Evolutionary conservation across 2,113 vertebrate genomes (phyloP), one percentile per base, ranked within the genome.

Genomic region (Procavia capensis): DNA sequence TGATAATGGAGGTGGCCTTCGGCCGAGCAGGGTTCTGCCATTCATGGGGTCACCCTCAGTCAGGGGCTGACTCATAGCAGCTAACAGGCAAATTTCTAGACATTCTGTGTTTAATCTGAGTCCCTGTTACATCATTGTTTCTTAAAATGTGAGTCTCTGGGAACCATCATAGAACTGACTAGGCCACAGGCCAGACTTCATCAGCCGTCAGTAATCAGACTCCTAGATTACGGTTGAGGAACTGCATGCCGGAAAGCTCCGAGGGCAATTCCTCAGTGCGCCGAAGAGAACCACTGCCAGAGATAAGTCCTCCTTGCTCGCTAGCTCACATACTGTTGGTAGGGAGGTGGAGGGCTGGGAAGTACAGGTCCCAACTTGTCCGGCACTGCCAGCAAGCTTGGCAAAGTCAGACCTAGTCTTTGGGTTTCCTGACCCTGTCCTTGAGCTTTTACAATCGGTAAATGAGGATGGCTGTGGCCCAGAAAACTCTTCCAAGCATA

Each of bases 281-380:
- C 43, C 41, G 10, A 31, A 16, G 41, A 54, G 24, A 6, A 39
- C 63, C 70, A 43, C 72, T 54, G 63, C 50, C 29, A 27, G 0
- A 16, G 20, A 39, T 19, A 59, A 5, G 19, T 0, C 9, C 2
- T n/a, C n/a, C 25, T 47, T 34, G 13, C 59, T 1, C 4, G 6
- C 41, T 22, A 75, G 24, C 10, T 76, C 22, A 3, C 34, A 39
- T 25, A 19, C 4, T 36, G 45, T 47, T 31, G 43, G 74, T 64
- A 85, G 22, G 50, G 25, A 81, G 24, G 72, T 54, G 2, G 36
- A 50, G 3, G 2, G 7, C 19, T 24, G 6, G 57, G 57, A 84
- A 17, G 41, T 0, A 22, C 50, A n/a, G 13, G 39, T n/a, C 41
- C 17, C 41, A 20, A 24, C 6, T 50, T 43, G n/a, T 41, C 84